These are phyloP conservation scores for Mystacides longicornis DNA, from an alignment of 2,888 invertebrate species.

Conservation along the genomic window DNA sequence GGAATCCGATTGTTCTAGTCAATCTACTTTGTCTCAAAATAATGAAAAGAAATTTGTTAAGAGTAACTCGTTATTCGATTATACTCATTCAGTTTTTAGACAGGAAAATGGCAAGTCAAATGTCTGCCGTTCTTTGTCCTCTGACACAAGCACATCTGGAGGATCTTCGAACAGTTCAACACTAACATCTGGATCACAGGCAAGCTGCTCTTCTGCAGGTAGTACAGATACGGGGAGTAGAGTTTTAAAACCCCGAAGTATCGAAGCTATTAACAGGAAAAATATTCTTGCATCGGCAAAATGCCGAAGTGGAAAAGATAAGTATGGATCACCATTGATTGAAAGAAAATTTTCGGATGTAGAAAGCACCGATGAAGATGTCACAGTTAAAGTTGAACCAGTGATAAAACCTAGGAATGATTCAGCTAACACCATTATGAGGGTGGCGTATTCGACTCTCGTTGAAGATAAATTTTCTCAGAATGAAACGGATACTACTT, in stretches of 20 bases:
- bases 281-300: constrained; percentile 82
- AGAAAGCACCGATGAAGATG: constrained; percentile 34
- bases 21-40: constrained; percentile 36
- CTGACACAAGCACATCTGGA: constrained; percentile 64
- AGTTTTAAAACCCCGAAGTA: constrained; percentile 69
- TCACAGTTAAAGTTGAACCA: constrained; percentile 6
- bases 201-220: constrained; percentile 59
- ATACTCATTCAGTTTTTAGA: constrained; percentile 11
- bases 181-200: constrained; percentile 66
- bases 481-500: constrained; percentile 21
- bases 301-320: constrained; percentile 75
- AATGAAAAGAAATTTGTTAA: constrained; percentile 39
- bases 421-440: constrained; percentile 17
- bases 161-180: constrained; percentile 64
- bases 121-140: constrained; percentile 60
- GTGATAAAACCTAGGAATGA: constrained; percentile 11
- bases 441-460: constrained; percentile 21
- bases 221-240: constrained; percentile 58
- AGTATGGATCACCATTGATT: constrained; percentile 62
- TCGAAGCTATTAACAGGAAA: constrained; percentile 77
- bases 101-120: constrained; percentile 39
- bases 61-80: constrained; percentile 32
- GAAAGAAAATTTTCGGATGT: constrained; percentile 62
- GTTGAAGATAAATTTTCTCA: constrained; percentile 19
- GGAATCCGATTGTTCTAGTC: constrained; percentile 49